Conservation (phyloP, 2,888 invertebrate genomes). For the Chrysolina oricalcia region DNA sequence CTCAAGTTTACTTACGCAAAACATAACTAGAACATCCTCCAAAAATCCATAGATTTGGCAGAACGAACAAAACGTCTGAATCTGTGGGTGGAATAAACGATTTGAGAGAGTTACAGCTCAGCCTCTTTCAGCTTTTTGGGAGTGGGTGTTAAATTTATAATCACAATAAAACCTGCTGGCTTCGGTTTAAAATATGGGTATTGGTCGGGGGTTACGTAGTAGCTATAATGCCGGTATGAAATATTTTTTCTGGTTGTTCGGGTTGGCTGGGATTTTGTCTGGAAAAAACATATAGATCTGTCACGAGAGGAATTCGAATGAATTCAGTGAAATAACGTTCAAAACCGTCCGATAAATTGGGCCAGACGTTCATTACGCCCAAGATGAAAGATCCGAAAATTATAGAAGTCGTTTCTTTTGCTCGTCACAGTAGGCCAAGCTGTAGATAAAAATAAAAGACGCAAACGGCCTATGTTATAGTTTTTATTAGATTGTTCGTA, state of each 20-base stretch:
- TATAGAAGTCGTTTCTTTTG: background rate
- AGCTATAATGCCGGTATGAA: slow-evolving; percentile 8
- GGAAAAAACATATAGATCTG: slow-evolving; percentile 3
- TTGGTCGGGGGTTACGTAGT: slow-evolving; percentile 38
- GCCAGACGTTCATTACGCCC: background rate
- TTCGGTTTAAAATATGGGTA: slow-evolving; percentile 46
- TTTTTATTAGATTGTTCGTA: no score
- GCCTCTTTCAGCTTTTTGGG: slow-evolving; percentile 50
- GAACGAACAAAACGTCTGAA: background rate
- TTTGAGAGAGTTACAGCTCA: slow-evolving; percentile 48
- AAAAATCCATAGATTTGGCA: slow-evolving; percentile 25
- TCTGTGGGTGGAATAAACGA: slow-evolving; percentile 29
- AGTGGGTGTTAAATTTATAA: slow-evolving; percentile 50
- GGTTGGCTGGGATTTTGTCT: slow-evolving; percentile 1
- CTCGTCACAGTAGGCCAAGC: no score
- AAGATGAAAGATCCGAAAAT: background rate
- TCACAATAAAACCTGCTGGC: slow-evolving; percentile 49
- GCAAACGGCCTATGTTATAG: no score
- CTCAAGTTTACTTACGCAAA: slow-evolving; percentile 2
- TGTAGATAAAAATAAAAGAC: no score
- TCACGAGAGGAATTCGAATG: background rate
- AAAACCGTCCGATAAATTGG: background rate
- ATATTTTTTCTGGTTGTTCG: background rate
- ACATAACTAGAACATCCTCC: slow-evolving; percentile 10
- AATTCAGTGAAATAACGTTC: background rate